Evolutionary conservation across 2,888 invertebrate species (phyloP), one percentile per base, ranked within the genome.

Genomic region (Dynastes tityus): DNA sequence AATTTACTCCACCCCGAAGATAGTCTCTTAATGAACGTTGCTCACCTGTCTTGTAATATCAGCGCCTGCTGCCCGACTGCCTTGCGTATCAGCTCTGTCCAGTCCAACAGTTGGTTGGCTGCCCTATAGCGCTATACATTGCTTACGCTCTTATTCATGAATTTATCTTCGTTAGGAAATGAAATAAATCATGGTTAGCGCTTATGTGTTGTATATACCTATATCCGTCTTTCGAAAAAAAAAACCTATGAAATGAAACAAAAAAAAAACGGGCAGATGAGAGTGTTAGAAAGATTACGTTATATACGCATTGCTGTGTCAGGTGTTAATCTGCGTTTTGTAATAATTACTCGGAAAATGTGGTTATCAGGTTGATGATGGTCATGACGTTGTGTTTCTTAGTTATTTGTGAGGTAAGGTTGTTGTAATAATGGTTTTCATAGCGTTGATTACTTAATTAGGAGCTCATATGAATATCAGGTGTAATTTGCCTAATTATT

Each of bases 81-180:
- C 32, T 32, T 32, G 16, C 22, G 16, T 22, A 5, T 22, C 4
- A 55, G 45, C 9, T 1, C 45, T 22, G 16, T 16, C 53, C 53
- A 6, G 16, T 16, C n/a, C 55, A 55, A 55, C 65, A 67, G 65
- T 45, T 67, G 65, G 40, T 45, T 67, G 16, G 9, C 40, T 67
- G 32, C 13, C 27, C 63, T 27, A 5, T 5, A 32, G 32, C 32
- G 9, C 32, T 13, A 63, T 32, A 29, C 13, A 13, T 13, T 29
- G 63, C 29, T 29, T 32, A 29, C 16, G 16, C 13, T 16, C 22
- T n/a, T 37, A 37, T 13, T 32, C 32, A 67, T 67, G 40, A 65
- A 67, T 67, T 67, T 67, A 45, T 67, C 65, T 67, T 67, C 65
- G 65, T 67, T 67, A 67, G 16, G 65, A 40, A 67, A 67, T 45